A percentile compares a stretch with the other conserved stretches of the same genome.
Conservation (phyloP, 1,140 invertebrate species). For the Tigriopus japonicus region DNA sequence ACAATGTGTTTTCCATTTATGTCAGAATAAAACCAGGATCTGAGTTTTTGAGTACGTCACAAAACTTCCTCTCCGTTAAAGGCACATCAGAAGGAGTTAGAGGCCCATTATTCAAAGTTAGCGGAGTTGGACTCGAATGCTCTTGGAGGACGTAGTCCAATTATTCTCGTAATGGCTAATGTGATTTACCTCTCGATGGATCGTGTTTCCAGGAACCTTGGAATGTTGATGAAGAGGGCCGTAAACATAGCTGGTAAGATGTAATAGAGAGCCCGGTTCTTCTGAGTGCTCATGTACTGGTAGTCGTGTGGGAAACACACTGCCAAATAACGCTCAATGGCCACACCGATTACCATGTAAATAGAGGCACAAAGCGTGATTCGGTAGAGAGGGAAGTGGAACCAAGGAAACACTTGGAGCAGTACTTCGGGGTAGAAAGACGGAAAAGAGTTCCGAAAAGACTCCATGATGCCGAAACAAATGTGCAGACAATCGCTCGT, state of each 20-base stretch:
- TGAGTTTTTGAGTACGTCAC: too few relatives aligned
- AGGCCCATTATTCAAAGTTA: too few relatives aligned
- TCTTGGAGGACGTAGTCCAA: too few relatives aligned
- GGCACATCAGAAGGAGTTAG: too few relatives aligned
- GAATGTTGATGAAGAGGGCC: background rate
- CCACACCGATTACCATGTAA: conserved; percentile 2
- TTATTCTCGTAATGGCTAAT: too few relatives aligned
- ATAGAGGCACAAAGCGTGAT: background rate
- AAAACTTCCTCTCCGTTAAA: too few relatives aligned
- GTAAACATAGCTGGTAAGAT: background rate
- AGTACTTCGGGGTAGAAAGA: background rate
- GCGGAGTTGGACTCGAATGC: too few relatives aligned
- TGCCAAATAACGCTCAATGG: conserved; percentile 3
- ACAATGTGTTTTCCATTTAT: too few relatives aligned
- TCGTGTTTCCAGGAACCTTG: background rate
- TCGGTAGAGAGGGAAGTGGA: background rate
- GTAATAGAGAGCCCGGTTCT: background rate
- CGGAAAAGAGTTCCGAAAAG: background rate
- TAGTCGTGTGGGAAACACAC: conserved; percentile 2
- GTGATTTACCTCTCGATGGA: background rate
- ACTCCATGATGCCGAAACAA: background rate
- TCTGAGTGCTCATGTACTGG: background rate
- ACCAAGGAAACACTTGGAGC: background rate
- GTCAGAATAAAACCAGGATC: too few relatives aligned
- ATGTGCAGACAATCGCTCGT: background rate